Conservation (phyloP, 2,888 invertebrate species). For the Drosophila hamatofila region DNA sequence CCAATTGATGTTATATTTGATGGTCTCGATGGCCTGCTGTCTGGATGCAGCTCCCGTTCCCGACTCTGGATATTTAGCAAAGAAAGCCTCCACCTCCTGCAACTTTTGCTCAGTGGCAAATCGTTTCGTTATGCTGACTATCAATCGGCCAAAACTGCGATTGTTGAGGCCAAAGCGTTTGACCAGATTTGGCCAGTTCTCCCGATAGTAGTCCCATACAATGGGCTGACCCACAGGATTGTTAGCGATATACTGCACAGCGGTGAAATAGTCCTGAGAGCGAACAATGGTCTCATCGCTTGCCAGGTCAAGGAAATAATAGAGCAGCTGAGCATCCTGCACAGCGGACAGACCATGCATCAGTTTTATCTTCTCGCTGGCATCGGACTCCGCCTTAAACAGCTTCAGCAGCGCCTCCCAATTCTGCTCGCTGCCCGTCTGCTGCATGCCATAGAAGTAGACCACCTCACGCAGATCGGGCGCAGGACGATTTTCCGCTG, state of each 20-base stretch:
- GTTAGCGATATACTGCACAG: constrained; percentile 88
- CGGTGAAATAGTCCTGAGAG: constrained; percentile 92
- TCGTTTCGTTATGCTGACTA: constrained; percentile 88
- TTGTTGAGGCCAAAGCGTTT: constrained; percentile 92
- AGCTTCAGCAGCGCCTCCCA: constrained; percentile 91
- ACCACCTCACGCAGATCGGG: constrained; percentile 89
- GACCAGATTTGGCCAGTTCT: constrained; percentile 90
- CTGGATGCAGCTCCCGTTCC: constrained; percentile 92
- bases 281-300: constrained; percentile 91
- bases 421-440: constrained; percentile 87
- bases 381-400: constrained; percentile 90
- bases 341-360: constrained; percentile 90
- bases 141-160: constrained; percentile 90
- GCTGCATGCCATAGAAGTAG: constrained; percentile 90
- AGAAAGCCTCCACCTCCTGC: constrained; percentile 91
- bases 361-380: constrained; percentile 91
- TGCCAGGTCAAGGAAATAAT: constrained; percentile 88
- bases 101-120: constrained; percentile 90
- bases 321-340: constrained; percentile 88
- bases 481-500: constrained; percentile 84
- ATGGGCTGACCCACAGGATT: constrained; percentile 91
- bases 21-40: constrained; percentile 91
- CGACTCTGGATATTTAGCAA: constrained; percentile 91
- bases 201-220: constrained; percentile 93
- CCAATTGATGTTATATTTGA: constrained; percentile 93